A percentile compares a stretch with the other conserved stretches of the same genome.
These are phyloP conservation scores for Thinocorus orbignyianus DNA, from an alignment of 2,113 vertebrate genomes.

Conservation along the genomic window DNA sequence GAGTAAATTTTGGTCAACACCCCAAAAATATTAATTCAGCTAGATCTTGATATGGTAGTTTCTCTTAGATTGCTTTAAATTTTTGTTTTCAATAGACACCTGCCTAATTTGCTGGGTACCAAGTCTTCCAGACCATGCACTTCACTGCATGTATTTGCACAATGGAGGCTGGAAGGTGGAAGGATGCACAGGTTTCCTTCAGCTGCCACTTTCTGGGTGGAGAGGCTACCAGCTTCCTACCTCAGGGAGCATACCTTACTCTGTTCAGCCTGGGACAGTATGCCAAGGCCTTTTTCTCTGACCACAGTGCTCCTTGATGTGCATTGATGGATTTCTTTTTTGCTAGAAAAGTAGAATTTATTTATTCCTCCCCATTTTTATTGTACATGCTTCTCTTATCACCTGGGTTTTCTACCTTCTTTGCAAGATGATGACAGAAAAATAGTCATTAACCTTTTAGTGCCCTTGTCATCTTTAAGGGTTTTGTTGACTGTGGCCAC, in stretches of 20 bases:
- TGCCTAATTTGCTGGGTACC: background rate
- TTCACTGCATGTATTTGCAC: background rate
- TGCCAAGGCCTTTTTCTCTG: background rate
- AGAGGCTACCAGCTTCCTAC: background rate
- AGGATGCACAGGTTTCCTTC: background rate
- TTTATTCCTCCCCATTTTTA: background rate
- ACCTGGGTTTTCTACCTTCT: background rate
- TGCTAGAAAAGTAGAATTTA: background rate
- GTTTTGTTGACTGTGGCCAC: background rate
- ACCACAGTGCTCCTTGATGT: fast-evolving
- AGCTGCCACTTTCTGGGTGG: background rate
- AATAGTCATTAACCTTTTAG: background rate
- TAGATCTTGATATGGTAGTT: background rate
- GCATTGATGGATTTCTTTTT: background rate
- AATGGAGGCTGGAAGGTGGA: background rate
- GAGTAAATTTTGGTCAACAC: background rate
- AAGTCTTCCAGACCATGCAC: background rate
- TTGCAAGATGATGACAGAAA: background rate
- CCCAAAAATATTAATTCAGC: background rate
- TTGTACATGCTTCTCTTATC: background rate
- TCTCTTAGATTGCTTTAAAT: background rate
- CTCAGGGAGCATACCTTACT: background rate
- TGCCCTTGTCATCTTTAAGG: background rate
- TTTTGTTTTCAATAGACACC: background rate
- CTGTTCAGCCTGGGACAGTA: no score